Base-by-base conservation (phyloP, 1,140 invertebrate genomes). In the Cydia fagiglandana region DNA sequence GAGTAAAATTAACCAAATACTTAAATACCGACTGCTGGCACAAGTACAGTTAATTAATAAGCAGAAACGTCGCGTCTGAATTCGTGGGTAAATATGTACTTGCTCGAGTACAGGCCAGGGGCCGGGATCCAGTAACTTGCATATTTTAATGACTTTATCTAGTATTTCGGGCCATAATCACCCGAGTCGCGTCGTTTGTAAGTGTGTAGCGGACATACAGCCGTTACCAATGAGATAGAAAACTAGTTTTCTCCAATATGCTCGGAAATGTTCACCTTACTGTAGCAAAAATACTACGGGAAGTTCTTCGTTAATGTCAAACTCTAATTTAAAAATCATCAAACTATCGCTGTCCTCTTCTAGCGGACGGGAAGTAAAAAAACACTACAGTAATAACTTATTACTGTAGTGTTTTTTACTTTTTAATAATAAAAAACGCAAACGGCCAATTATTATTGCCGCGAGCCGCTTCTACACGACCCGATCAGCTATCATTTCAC, bases 131-230 rank as follows among this genome's bases (percentile, higher is more conserved):
- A 45, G 73, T 73, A 50, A 73, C 73, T 73, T 50, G 73, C 45
- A 73, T 73, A 73, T 73, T 73, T 73, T 73, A 73, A 50, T 73
- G 47, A 47, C 73, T 73, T 73, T 73, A 73, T 73, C 73, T 73
- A 73, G 38, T 38, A 70, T 70, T 70, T 70, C 66, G 66, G 34
- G 66, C 66, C 66, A 70, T 70, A 70, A 70, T 70, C 66, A 70
- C 66, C 66, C 66, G n/a, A 34, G 64, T 70, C 66, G 56, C 56
- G 66, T 70, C 30, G 66, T 70, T 70, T 70, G 66, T 41, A 70
- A 41, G 66, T 70, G 34, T 12, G 20, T 7, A 70, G 66, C 1
- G 13, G 66, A 70, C 66, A 70, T 30, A 70, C 66, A 2, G 66
- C 7, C 56, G 17, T 61, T 24, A 9, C 17, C 3, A 61, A 24